Evolutionary conservation across 2,113 vertebrate species (phyloP).

Genomic region (Upupa epops): DNA sequence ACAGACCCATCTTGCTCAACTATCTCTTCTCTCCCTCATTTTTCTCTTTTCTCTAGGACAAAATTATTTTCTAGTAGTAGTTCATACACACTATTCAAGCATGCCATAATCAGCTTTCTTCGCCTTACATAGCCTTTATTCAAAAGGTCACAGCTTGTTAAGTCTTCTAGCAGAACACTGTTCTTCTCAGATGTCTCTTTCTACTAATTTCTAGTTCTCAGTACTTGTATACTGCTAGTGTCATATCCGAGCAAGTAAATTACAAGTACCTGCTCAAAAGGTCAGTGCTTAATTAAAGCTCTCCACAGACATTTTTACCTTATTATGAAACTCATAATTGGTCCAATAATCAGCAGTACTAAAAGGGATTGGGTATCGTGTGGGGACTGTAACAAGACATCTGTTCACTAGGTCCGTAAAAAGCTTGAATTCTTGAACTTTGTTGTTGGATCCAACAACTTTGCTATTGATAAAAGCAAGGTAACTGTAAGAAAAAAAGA

Average conservation of each 20-base stretch:
- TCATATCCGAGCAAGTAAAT: neutral
- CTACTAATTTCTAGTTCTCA: neutral
- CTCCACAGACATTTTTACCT: slow-evolving; percentile 78
- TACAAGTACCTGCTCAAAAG: neutral
- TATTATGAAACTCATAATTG: slow-evolving; percentile 95
- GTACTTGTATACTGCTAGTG: neutral
- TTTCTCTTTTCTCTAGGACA: neutral
- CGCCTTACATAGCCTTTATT: neutral
- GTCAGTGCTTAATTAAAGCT: neutral
- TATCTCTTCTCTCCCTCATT: neutral
- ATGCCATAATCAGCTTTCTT: neutral
- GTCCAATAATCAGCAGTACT: slow-evolving; percentile 93
- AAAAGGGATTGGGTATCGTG: slow-evolving; percentile 87
- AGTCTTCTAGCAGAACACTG: neutral
- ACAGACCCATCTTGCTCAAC: neutral
- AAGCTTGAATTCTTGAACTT: slow-evolving; percentile 79
- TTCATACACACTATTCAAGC: neutral
- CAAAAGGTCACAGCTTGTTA: neutral
- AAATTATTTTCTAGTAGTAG: neutral
- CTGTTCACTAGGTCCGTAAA: slow-evolving; percentile 92
- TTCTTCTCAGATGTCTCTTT: neutral
- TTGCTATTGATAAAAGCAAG: slow-evolving; percentile 88
- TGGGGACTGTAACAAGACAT: slow-evolving; percentile 91
- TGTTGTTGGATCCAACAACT: slow-evolving; percentile 74
- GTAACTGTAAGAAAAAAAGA: slow-evolving; percentile 81